Base-by-base conservation (phyloP, 1,140 invertebrate species). In the Drosophila nannoptera region DNA sequence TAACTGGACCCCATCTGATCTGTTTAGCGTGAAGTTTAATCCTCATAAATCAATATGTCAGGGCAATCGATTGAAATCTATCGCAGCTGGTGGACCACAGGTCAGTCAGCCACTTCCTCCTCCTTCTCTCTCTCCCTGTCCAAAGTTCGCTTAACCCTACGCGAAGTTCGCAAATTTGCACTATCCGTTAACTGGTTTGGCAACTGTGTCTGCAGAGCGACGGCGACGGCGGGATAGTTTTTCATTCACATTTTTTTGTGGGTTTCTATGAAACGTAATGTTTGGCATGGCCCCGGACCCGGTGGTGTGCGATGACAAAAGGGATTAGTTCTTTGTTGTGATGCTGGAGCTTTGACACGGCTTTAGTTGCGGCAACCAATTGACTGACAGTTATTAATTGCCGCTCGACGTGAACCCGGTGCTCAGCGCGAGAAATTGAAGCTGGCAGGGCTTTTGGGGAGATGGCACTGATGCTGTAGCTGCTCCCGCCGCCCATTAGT, bases 351-450 rank as follows among this genome's bases (percentile, higher is more conserved):
- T 62, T 59, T 49, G 35, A 12, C n/a, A 42, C 31, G 52, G 72
- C 63, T 78, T 65, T 64, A 64, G 80, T 74, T 82, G 38, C 70
- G 69, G 75, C 80, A 59, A 75, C 76, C 80, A 84, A 84, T 80
- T 83, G 80, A 73, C 73, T 80, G 80, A 83, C 80, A 84, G 80
- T 84, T 83, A 83, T 83, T 83, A 83, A 83, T 83, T 84, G 75
- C 80, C 80, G 74, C 62, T 78, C 78, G 80, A 83, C 78, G 78
- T 66, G 68, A 60, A 48, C 48, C 35, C 48, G 48, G 16, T 16
- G 52, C 9, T 32, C 43, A 50, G 48, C 52, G 54, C 40, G 38
- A 54, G n/a, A 35, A 64, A 16, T 58, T 43, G 40, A 29, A 38
- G 35, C 7, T 50, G 35, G 7, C 7, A 4, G 54, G 40, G 12